Evolutionary conservation across 2,888 invertebrate genomes (phyloP), one percentile per base, ranked within the genome.

Genomic region (Isotomurus palustris): DNA sequence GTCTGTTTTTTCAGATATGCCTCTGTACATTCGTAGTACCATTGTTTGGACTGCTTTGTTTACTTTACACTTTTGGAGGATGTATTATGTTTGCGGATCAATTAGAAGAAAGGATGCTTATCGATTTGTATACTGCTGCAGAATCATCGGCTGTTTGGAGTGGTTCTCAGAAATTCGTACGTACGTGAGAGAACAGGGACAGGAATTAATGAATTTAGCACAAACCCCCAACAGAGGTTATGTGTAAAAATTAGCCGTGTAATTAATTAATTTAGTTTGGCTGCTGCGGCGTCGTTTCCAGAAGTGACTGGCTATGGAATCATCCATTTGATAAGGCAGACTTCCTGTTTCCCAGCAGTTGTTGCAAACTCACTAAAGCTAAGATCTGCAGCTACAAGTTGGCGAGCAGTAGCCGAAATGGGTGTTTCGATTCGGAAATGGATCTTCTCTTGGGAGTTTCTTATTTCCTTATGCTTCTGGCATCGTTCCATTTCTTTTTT

Each of bases 131-230:
- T 3, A n/a, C 17, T 2, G 21, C 14, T 2, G 50, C 24, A 22
- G 50, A 38, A 36, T 5, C 12, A 21, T 52, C 52, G 5, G n/a
- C 25, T 2, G 4, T 21, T 28, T 53, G 53, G 53, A 24, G 17
- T 24, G 45, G 29, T 35, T 53, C 53, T 2, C 53, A 53, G 29
- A 43, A 44, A 8, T 53, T 53, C 25, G 53, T 53, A 53, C 17
- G 53, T 25, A 52, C 47, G 47, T 47, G 19, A 47, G 8, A 10
- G 14, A 10, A 32, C 32, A n/a, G n/a, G n/a, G n/a, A n/a, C n/a
- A n/a, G n/a, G n/a, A n/a, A n/a, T n/a, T n/a, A n/a, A n/a, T n/a
- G n/a, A n/a, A n/a, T n/a, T n/a, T n/a, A n/a, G n/a, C n/a, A n/a
- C n/a, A n/a, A n/a, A n/a, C n/a, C n/a, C n/a, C n/a, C n/a, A n/a